These are phyloP conservation scores for Cephus runcator DNA, from an alignment of 2,888 invertebrate species.

Conservation along the genomic window DNA sequence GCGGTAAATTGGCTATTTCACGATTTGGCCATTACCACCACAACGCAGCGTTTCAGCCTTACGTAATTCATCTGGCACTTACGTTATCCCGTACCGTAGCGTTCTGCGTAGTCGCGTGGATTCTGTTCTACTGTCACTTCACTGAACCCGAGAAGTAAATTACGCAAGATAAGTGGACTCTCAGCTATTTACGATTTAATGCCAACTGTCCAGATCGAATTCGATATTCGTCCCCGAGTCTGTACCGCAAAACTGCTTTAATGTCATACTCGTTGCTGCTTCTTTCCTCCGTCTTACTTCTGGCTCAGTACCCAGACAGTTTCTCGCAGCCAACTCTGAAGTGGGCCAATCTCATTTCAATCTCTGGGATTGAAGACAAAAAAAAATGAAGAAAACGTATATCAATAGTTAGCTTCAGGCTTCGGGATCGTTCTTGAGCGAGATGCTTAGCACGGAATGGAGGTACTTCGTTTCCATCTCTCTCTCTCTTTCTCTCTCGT, in stretches of 20 bases:
- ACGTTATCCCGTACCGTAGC: neutral
- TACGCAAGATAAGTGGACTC: neutral
- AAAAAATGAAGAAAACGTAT: neutral
- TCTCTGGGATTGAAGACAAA: conserved; percentile 1
- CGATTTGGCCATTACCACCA: neutral
- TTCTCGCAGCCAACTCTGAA: conserved; percentile 3
- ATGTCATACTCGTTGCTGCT: neutral
- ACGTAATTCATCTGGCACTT: neutral
- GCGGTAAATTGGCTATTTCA: conserved; percentile 6
- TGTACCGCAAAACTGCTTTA: neutral
- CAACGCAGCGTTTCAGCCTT: neutral
- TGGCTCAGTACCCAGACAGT: neutral
- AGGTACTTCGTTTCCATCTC: neutral
- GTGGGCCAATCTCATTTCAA: conserved; percentile 14
- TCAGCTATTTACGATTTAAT: neutral
- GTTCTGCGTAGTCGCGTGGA: neutral
- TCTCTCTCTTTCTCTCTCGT: neutral
- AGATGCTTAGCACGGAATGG: neutral
- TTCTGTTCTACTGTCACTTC: neutral
- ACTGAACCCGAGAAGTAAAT: neutral
- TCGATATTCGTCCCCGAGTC: neutral
- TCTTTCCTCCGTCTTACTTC: neutral
- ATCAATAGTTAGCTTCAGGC: conserved; percentile 9
- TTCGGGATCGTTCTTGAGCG: neutral
- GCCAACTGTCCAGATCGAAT: neutral